Conservation (phyloP, 1,140 invertebrate genomes). For the Patella vulgata region DNA sequence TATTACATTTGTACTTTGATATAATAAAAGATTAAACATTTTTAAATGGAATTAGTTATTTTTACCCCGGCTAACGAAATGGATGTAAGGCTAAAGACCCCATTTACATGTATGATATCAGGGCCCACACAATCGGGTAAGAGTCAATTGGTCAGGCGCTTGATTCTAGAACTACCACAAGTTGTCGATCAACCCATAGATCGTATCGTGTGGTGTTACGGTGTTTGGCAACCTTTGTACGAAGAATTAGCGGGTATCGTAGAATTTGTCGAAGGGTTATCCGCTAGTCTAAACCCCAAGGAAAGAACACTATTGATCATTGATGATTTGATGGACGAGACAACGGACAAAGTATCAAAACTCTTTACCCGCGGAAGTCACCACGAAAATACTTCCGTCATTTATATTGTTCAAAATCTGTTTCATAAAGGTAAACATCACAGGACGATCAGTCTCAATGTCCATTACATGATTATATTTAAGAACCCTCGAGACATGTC, state of each 20-base stretch:
- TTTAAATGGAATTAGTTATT: too few species aligned
- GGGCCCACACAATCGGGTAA: not conserved
- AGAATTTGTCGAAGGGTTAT: constrained; percentile 10
- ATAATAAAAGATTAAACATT: too few species aligned
- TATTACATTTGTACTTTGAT: too few species aligned
- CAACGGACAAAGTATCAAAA: constrained; percentile 10
- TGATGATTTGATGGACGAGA: constrained; percentile 30
- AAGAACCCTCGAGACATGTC: constrained; percentile 25
- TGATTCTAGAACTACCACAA: not conserved
- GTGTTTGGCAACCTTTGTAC: constrained; percentile 17
- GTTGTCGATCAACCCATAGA: constrained; percentile 4
- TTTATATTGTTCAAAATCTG: constrained; percentile 27
- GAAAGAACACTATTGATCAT: constrained; percentile 4
- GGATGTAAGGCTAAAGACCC: constrained; percentile 7
- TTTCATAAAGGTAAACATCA: constrained; percentile 32
- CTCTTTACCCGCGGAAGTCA: constrained; percentile 26
- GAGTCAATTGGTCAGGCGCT: not conserved
- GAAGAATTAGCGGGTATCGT: not conserved
- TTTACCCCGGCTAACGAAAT: not conserved
- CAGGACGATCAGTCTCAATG: constrained; percentile 31
- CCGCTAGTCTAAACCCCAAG: too few species aligned
- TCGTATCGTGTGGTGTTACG: constrained; percentile 29
- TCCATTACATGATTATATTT: constrained; percentile 32
- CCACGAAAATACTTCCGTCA: constrained; percentile 20
- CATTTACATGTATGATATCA: not conserved